Percentiles rank a stretch among this genome's conserved stretches.
Conservation (phyloP, 1,140 invertebrate species). For the Bombus cullumanus region DNA sequence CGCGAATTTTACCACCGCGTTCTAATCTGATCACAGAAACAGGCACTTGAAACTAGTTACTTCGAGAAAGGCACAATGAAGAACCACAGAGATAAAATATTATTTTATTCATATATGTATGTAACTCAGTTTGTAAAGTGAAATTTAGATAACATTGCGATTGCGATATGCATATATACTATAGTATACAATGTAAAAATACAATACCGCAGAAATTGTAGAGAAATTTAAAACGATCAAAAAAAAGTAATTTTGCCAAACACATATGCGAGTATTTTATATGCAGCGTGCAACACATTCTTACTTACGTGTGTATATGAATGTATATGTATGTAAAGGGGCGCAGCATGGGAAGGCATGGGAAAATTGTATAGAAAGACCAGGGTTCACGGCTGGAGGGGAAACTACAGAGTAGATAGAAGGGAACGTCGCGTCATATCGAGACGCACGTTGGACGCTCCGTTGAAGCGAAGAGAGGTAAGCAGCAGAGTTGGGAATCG, state of each 20-base stretch:
- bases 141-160: neutral
- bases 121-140: too few species aligned
- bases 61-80: neutral
- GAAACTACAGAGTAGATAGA: slow-evolving; percentile 42
- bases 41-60: neutral
- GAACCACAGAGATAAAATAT: neutral
- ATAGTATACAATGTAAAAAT: neutral
- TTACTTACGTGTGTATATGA: neutral
- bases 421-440: slow-evolving; percentile 39
- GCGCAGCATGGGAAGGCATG: slow-evolving; percentile 51
- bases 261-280: neutral
- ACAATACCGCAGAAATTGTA: neutral
- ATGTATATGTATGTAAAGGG: neutral
- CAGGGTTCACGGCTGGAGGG: slow-evolving; percentile 36
- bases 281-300: neutral
- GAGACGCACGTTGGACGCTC: slow-evolving; percentile 54
- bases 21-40: slow-evolving; percentile 5
- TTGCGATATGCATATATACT: neutral
- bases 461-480: slow-evolving; percentile 57
- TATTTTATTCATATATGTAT: neutral
- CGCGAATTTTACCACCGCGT: neutral
- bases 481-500: slow-evolving; percentile 40
- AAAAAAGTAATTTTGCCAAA: neutral
- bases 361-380: slow-evolving; percentile 51
- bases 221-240: neutral